phyloP scores from a whole-genome alignment of 1,140 invertebrate species.

The Drosophila ercepeae region DNA sequence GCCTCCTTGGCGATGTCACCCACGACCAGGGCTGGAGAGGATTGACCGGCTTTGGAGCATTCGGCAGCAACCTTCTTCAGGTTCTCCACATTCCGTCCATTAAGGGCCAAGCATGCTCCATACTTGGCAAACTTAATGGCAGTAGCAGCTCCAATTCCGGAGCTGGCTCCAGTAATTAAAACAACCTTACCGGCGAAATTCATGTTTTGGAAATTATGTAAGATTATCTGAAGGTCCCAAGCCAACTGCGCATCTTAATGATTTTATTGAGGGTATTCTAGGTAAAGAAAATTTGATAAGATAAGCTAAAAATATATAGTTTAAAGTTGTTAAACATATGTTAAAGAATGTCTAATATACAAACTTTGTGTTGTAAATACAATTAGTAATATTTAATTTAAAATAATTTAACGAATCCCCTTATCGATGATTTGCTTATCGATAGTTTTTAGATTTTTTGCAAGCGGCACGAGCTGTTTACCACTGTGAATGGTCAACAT shows the following conservation, averaged over 20 bases:
- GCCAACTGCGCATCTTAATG: constrained; percentile 24
- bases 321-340: too few species aligned
- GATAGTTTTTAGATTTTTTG: background rate
- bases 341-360: background rate
- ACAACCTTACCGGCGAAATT: constrained; percentile 89
- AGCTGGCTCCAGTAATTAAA: constrained; percentile 92
- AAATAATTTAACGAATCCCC: background rate
- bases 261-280: constrained; percentile 29
- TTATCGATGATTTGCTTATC: background rate
- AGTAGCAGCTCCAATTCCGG: constrained; percentile 94
- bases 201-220: constrained; percentile 60
- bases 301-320: background rate
- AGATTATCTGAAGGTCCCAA: constrained; percentile 16
- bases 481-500: constrained; percentile 2
- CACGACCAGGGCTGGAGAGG: constrained; percentile 40
- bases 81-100: constrained; percentile 88
- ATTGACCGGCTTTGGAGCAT: constrained; percentile 80
- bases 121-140: constrained; percentile 90
- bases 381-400: too few species aligned
- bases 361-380: background rate
- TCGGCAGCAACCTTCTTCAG: constrained; percentile 50
- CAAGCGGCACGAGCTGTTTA: constrained; percentile 11
- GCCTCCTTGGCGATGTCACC: constrained; percentile 90
- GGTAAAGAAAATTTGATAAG: background rate
- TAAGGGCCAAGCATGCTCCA: constrained; percentile 89